Percentiles rank a stretch among this genome's conserved stretches.
Evolutionary conservation across 2,888 invertebrate species (phyloP).

Genomic region (Phaedon cochleariae): DNA sequence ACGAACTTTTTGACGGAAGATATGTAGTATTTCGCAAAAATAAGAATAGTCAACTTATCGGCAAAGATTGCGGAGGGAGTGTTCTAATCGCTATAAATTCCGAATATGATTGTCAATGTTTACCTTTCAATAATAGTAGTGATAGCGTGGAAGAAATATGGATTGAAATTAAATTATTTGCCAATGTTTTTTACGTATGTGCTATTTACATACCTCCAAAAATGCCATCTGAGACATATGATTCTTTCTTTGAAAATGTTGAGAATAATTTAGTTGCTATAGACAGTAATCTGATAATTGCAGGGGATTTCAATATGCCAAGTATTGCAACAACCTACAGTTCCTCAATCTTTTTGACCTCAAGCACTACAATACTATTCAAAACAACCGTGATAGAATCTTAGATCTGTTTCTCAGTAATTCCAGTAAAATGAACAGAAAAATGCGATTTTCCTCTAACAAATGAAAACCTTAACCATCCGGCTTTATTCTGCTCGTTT

Average conservation of each 20-base stretch:
- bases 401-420: neutral
- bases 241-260: slow-evolving; percentile 4
- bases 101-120: slow-evolving; percentile 1
- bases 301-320: too few relatives aligned
- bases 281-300: too few relatives aligned
- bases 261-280: neutral
- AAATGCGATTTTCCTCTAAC: neutral
- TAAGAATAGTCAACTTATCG: neutral
- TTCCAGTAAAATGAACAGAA: neutral
- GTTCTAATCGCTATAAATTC: neutral
- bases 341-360: neutral
- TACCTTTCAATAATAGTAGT: neutral
- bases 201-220: slow-evolving; percentile 1
- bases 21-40: neutral
- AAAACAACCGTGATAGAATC: neutral
- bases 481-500: neutral
- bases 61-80: too few relatives aligned
- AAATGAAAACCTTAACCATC: neutral
- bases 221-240: neutral
- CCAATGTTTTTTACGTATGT: neutral
- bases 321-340: neutral
- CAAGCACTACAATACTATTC: neutral
- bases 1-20: neutral
- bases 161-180: neutral
- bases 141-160: neutral